phyloP scores from a whole-genome alignment of 2,113 vertebrate genomes.

The Epinephelus fuscoguttatus region DNA sequence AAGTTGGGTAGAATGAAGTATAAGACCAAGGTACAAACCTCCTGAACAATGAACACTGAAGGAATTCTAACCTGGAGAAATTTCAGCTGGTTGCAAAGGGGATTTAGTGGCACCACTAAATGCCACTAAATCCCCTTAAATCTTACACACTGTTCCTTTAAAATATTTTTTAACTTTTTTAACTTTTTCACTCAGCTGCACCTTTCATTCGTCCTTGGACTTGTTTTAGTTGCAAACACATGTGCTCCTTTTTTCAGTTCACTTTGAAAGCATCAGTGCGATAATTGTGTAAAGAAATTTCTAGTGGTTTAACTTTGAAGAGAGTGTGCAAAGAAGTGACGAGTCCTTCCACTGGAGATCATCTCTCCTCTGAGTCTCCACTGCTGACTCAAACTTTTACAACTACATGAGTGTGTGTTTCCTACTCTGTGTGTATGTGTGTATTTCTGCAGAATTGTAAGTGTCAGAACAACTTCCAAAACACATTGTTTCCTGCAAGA shows the following conservation, averaged over 20 bases:
- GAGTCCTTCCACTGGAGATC: neutral
- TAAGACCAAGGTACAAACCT: no score
- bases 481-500: constrained; percentile 52
- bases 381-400: neutral
- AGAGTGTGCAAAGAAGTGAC: neutral
- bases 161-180: neutral
- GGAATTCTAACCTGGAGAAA: no score
- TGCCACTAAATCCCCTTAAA: no score
- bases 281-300: neutral
- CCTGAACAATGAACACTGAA: no score
- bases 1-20: no score
- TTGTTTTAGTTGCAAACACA: neutral
- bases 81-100: no score
- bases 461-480: constrained; percentile 48
- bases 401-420: neutral
- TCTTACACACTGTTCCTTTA: neutral
- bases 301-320: constrained; percentile 8
- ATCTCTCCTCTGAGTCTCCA: neutral
- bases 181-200: neutral
- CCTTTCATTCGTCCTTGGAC: neutral
- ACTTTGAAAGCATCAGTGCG: neutral
- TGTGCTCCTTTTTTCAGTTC: neutral
- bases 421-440: constrained; percentile 9
- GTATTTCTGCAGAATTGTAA: constrained; percentile 5
- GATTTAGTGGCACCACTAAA: no score